These are phyloP conservation scores for Drosophila birchii DNA, from an alignment of 2,888 invertebrate species.

Conservation along the genomic window DNA sequence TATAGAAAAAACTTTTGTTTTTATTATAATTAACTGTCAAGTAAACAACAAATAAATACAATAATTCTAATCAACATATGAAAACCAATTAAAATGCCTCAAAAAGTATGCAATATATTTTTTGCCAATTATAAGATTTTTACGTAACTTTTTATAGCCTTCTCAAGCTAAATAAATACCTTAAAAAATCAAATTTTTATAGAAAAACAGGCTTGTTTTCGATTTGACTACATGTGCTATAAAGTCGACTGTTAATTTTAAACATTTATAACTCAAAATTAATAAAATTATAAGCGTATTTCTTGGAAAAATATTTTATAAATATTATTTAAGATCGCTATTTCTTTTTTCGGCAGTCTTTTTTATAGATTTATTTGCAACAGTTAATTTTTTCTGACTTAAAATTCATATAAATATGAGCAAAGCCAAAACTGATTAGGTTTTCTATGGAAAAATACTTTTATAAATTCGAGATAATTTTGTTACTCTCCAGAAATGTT, in stretches of 20 bases:
- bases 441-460: not conserved
- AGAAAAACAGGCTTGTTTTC: not conserved
- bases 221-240: not conserved
- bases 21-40: no score
- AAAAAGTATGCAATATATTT: not conserved
- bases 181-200: not conserved
- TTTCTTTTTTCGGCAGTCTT: no score
- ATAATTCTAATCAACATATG: not conserved
- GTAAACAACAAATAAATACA: not conserved
- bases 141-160: no score
- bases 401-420: no score
- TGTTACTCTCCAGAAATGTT: not conserved
- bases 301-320: not conserved
- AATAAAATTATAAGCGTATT: not conserved
- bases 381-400: no score
- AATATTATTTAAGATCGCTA: not conserved
- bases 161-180: not conserved
- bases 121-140: not conserved
- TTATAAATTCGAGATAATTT: not conserved
- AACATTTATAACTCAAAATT: not conserved
- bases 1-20: no score
- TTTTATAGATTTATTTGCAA: no score
- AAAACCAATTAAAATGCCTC: not conserved
- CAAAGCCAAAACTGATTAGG: not conserved
- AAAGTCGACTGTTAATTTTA: not conserved